Conservation (phyloP, 2,797 vertebrate species). For the Acrocephalus scirpaceus region DNA sequence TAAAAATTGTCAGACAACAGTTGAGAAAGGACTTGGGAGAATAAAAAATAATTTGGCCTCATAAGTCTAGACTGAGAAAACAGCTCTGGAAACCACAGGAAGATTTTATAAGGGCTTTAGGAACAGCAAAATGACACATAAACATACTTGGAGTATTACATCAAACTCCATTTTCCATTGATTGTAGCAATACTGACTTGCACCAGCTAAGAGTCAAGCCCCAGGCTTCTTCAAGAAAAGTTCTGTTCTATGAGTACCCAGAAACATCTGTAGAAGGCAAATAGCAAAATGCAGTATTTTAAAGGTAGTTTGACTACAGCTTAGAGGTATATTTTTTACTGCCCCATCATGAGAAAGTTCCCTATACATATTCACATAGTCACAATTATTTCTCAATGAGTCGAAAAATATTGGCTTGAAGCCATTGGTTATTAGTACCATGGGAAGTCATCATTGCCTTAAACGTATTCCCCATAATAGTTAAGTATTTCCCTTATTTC, state of each 20-base stretch:
- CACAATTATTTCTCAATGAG: neutral
- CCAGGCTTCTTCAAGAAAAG: neutral
- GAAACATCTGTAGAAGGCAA: neutral
- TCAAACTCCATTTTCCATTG: neutral
- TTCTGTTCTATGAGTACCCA: neutral
- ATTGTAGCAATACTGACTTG: neutral
- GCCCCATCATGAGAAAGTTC: neutral
- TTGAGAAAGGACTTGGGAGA: neutral
- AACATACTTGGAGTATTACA: neutral
- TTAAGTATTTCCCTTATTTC: conserved; percentile 69
- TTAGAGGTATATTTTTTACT: neutral
- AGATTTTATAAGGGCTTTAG: neutral
- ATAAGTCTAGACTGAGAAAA: neutral
- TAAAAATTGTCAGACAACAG: neutral
- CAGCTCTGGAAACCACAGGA: neutral
- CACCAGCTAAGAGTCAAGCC: neutral
- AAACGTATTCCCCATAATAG: conserved; percentile 18
- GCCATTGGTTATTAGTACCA: conserved; percentile 46
- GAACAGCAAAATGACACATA: neutral
- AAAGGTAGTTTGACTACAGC: neutral
- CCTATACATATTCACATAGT: neutral
- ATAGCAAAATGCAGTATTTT: neutral
- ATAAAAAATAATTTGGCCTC: neutral
- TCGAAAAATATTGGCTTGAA: conserved; percentile 40
- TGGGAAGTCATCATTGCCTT: conserved; percentile 58